These are phyloP conservation scores for Anarhynchus alexandrinus DNA, from an alignment of 2,113 vertebrate species.

Conservation along the genomic window DNA sequence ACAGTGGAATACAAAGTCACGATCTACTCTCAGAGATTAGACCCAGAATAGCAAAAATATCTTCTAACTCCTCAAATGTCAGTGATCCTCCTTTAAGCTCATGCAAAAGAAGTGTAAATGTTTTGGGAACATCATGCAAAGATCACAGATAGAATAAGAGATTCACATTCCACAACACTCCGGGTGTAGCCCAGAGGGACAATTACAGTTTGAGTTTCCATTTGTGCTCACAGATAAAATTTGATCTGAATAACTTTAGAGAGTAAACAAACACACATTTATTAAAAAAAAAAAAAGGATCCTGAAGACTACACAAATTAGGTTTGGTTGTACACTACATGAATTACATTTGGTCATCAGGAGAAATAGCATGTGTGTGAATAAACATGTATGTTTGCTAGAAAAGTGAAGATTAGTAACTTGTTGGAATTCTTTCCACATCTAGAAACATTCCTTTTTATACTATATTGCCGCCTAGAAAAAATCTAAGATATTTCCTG, in stretches of 20 bases:
- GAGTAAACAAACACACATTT: not conserved
- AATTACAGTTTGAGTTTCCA: not conserved
- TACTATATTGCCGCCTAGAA: not conserved
- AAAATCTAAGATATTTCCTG: not conserved
- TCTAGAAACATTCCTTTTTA: not conserved
- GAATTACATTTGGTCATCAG: not conserved
- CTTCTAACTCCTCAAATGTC: not conserved
- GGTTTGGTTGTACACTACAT: not conserved
- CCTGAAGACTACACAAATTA: not conserved
- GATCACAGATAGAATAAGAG: slow-evolving; percentile 4
- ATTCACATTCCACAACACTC: slow-evolving; percentile 28
- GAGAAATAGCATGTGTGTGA: not conserved
- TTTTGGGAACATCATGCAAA: slow-evolving; percentile 18
- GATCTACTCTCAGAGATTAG: not conserved
- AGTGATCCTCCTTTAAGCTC: not conserved
- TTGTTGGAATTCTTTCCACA: not conserved
- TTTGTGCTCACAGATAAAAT: not conserved
- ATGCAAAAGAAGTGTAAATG: slow-evolving; percentile 16
- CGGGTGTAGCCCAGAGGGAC: not conserved
- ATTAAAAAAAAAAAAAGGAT: not conserved
- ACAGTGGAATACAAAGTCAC: not conserved
- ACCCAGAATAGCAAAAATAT: not conserved
- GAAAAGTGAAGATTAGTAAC: not conserved
- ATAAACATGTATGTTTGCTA: not conserved
- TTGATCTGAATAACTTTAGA: not conserved